Conservation (phyloP, 2,888 invertebrate species). For the Tenthredo notha region DNA sequence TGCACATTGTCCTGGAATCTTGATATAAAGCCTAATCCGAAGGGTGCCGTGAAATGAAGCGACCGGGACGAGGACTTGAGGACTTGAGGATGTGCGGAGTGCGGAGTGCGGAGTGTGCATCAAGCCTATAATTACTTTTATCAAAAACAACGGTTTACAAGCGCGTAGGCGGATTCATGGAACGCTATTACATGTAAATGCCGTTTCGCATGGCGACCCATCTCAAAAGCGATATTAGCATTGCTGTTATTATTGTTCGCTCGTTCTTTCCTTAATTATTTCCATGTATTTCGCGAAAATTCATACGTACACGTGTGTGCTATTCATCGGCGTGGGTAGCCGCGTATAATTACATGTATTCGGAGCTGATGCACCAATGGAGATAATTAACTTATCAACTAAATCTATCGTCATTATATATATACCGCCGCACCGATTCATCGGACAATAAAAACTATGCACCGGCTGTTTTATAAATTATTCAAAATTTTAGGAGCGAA, state of each 20-base stretch:
- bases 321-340: background rate
- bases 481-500: background rate
- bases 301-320: background rate
- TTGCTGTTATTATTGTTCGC: slow-evolving; percentile 30
- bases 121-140: slow-evolving; percentile 73
- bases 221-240: slow-evolving; percentile 70
- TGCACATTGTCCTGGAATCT: background rate
- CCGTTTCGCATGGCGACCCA: slow-evolving; percentile 72
- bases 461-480: background rate
- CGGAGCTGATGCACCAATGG: background rate
- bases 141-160: slow-evolving; percentile 68
- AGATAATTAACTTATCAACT: background rate
- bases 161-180: slow-evolving; percentile 74
- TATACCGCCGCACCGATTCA: background rate
- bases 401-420: background rate
- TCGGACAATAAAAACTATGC: background rate
- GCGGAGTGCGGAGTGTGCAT: slow-evolving; percentile 57
- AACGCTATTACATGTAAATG: slow-evolving; percentile 76
- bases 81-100: background rate
- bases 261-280: background rate
- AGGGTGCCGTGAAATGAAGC: background rate
- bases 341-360: background rate
- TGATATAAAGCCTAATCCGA: background rate
- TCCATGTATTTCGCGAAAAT: background rate
- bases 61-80: background rate